These are phyloP conservation scores for Yponomeuta plumbellus DNA, from an alignment of 2,888 invertebrate species.

Conservation along the genomic window DNA sequence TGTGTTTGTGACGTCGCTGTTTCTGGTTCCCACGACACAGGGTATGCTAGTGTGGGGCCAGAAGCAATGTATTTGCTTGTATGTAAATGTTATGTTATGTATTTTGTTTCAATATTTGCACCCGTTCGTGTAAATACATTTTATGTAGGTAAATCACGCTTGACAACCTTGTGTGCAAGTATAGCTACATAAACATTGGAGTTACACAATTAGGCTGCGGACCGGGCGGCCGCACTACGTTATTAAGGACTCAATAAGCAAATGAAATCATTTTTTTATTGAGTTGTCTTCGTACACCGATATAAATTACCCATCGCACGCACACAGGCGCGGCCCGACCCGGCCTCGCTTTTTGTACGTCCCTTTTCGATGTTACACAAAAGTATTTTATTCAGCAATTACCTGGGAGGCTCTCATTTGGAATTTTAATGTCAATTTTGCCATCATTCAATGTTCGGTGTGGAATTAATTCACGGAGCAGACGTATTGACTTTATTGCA, in stretches of 20 bases:
- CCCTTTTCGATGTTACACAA: slow-evolving; percentile 70
- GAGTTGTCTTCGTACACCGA: slow-evolving; percentile 71
- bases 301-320: slow-evolving; percentile 67
- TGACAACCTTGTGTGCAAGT: background rate
- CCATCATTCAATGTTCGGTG: slow-evolving; percentile 69
- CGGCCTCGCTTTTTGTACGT: slow-evolving; percentile 61
- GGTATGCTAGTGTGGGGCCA: no score
- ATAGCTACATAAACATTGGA: background rate
- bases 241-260: slow-evolving; percentile 76
- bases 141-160: slow-evolving; percentile 30
- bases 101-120: no score
- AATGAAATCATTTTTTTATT: slow-evolving; percentile 77
- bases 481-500: background rate
- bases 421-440: slow-evolving; percentile 74
- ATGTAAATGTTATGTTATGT: no score
- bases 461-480: slow-evolving; percentile 61
- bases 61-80: no score
- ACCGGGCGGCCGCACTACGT: slow-evolving; percentile 51
- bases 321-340: slow-evolving; percentile 41
- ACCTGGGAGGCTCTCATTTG: slow-evolving; percentile 67
- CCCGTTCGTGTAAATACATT: no score
- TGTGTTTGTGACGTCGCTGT: no score
- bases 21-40: no score
- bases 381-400: slow-evolving; percentile 75
- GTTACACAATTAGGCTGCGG: slow-evolving; percentile 26